Evolutionary conservation across 2,113 vertebrate genomes (phyloP), one percentile per base, ranked within the genome.

Genomic region (human): DNA sequence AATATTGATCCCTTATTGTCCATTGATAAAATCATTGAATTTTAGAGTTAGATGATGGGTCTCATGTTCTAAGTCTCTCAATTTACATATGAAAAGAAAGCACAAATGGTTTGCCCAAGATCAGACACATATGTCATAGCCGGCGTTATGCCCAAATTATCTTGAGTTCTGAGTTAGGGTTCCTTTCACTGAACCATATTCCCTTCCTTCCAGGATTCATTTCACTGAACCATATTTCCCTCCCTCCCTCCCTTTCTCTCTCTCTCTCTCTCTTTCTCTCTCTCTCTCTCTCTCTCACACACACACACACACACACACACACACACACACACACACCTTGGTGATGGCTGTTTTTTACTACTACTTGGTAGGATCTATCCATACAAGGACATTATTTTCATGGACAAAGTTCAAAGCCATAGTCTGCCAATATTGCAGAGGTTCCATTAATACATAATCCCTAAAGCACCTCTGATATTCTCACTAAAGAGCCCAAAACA

Each of bases 261-360:
- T 0, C 0, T 0, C 7, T 48, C 8, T 55, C 59, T 48, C 1
- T 57, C 16, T 6, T 13, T 50, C 1, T 50, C 3, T 17, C 1
- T 52, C 50, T 52, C 17, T 6, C 52, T 18, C 1, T 18, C 5
- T 55, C 17, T 55, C 17, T 6, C 25, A 61, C 61, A 32, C 30
- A 16, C 64, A 32, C 13, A 66, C 64, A 66, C 8, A 16, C 38
- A 12, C 20, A 75, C 64, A 25, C 72, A 9, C 8, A 16, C 64
- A 32, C 13, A 66, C 64, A 66, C 8, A 16, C 38, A 12, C 20
- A 75, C 64, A 25, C 72, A 9, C 8, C 38, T 61, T 64, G 32
- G 9, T 78, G 64, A 6, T 50, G 2, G 61, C 14, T 64, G 61
- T 66, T 52, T 50, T 66, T 85, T 32, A 32, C 2, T 14, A 30